phyloP scores from a whole-genome alignment of 2,888 invertebrate genomes.

The Andrena flavipes region DNA sequence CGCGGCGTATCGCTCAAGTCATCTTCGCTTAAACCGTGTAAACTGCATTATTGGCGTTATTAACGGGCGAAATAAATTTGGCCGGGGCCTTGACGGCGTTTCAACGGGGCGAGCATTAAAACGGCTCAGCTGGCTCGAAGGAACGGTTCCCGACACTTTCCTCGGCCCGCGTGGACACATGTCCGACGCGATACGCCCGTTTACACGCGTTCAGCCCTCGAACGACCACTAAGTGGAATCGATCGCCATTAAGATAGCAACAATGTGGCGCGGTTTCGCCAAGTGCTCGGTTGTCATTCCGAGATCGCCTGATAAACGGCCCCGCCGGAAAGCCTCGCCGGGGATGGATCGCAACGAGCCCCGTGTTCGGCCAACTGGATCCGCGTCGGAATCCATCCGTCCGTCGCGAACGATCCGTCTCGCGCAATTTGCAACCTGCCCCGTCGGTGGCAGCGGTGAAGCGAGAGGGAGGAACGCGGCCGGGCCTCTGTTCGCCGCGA shows the following conservation, averaged over 20 bases:
- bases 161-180: background rate
- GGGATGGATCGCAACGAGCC: background rate
- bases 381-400: constrained; percentile 10
- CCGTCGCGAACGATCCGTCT: background rate
- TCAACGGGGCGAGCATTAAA: background rate
- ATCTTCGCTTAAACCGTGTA: too few species aligned
- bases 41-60: background rate
- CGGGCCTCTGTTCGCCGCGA: background rate
- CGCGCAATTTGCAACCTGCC: constrained; percentile 1
- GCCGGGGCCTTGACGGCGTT: background rate
- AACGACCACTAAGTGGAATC: constrained; percentile 23
- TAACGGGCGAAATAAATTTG: background rate
- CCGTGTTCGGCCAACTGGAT: background rate
- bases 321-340: background rate
- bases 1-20: too few species aligned
- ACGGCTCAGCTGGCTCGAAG: background rate
- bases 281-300: constrained; percentile 13
- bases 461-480: background rate
- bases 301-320: constrained; percentile 19
- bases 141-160: background rate
- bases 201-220: constrained; percentile 1
- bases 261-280: constrained; percentile 13
- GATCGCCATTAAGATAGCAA: constrained; percentile 44
- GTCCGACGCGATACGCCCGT: background rate
- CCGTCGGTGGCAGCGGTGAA: background rate